Evolutionary conservation across 2,113 vertebrate genomes (phyloP), one percentile per base, ranked within the genome.

Genomic region (Piaya cayana): DNA sequence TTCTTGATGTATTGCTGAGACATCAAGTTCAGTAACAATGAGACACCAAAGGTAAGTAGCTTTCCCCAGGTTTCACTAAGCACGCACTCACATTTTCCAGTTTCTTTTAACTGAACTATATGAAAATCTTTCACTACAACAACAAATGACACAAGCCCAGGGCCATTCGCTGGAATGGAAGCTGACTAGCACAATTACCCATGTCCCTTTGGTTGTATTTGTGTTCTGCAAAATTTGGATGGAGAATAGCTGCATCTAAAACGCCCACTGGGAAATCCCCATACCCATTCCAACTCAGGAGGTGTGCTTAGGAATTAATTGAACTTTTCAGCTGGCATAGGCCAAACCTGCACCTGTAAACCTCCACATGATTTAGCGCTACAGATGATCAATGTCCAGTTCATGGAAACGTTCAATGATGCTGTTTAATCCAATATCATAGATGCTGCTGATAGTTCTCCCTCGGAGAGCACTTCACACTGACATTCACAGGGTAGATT

Each of bases 41-140:
- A 39, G 9, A 59, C 39, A 68, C 6, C 27, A 18, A 30, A 63
- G 15, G 9, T 8, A 75, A 82, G 11, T 16, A 27, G 39, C n/a
- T 26, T 43, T 39, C 18, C 25, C 25, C 21, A 45, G 23, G 30
- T 72, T 47, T 88, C 59, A 52, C 64, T 47, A 36, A 47, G 42
- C 1, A 1, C 7, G 11, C 27, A 23, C 17, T 59, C 8, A 9
- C 0, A 0, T 59, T 53, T 82, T 64, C 43, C 43, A 21, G 18
- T 39, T 49, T 59, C 37, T 59, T 81, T 71, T 53, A 22, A 18
- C 12, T 50, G 12, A 80, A 56, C 39, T 39, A 29, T 5, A 70
- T 8, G 79, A 50, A 64, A 49, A 65, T 4, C 45, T n/a, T 16
- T 63, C n/a, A 37, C 63, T 23, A 50, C 37, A 78, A 39, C 22